Evolutionary conservation across 2,888 invertebrate species (phyloP).

Genomic region (Hoplodrina ambigua): DNA sequence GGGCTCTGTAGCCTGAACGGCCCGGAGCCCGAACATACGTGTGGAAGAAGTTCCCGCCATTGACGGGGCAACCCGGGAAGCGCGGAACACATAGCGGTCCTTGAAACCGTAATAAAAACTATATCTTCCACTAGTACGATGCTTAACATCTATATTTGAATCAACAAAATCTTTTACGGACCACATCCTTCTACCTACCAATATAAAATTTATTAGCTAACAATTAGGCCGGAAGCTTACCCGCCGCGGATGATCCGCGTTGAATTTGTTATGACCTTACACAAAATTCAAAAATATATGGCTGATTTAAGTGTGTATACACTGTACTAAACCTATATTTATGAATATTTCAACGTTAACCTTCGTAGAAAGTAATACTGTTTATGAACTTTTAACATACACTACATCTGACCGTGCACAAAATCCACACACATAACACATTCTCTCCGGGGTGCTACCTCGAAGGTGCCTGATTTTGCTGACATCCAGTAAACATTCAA

Average conservation of each 20-base stretch:
- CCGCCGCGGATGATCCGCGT: neutral
- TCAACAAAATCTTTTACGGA: neutral
- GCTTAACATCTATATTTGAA: constrained; percentile 6
- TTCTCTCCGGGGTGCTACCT: neutral
- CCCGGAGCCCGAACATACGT: neutral
- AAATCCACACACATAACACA: neutral
- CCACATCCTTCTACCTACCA: neutral
- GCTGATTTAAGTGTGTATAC: neutral
- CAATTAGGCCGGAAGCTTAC: neutral
- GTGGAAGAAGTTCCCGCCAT: neutral
- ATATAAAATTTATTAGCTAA: neutral
- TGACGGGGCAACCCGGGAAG: neutral
- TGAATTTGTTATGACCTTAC: neutral
- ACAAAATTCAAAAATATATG: neutral
- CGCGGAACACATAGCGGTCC: no score
- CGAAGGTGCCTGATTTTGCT: constrained; percentile 25
- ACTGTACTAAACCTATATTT: neutral
- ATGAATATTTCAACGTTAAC: neutral
- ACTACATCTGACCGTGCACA: constrained; percentile 2
- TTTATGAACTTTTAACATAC: neutral
- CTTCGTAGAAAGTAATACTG: constrained; percentile 3
- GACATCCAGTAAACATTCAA: constrained; percentile 23
- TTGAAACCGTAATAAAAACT: neutral
- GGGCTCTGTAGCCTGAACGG: neutral
- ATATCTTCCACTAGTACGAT: neutral